These are phyloP conservation scores for Thalpophila matura DNA, from an alignment of 2,888 invertebrate genomes.

Conservation along the genomic window DNA sequence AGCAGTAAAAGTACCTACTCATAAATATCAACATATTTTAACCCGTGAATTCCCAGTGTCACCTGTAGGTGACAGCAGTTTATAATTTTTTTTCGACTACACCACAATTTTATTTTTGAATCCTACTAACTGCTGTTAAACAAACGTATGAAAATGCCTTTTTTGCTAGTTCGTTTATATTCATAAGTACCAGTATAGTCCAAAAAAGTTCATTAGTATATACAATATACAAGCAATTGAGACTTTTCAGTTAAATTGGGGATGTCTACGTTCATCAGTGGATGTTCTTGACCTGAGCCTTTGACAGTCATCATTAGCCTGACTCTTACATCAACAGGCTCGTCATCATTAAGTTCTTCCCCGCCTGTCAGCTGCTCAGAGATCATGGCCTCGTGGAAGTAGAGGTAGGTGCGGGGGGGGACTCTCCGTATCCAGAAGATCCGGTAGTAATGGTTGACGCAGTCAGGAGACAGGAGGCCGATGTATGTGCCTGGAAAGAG, in stretches of 20 bases:
- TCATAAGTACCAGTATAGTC: too few relatives aligned
- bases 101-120: too few relatives aligned
- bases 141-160: too few relatives aligned
- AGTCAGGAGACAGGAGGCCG: slow-evolving; percentile 70
- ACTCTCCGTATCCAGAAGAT: slow-evolving; percentile 67
- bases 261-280: slow-evolving; percentile 38
- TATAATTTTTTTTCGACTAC: too few relatives aligned
- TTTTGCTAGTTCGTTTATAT: too few relatives aligned
- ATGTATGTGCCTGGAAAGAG: slow-evolving; percentile 59
- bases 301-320: slow-evolving; percentile 19
- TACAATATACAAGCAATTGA: slow-evolving; percentile 5
- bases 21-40: too few relatives aligned
- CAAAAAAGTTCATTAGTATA: too few relatives aligned
- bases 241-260: slow-evolving; percentile 8
- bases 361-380: neutral
- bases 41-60: too few relatives aligned
- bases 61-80: too few relatives aligned
- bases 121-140: too few relatives aligned
- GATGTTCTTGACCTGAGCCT: slow-evolving; percentile 17
- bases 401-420: slow-evolving; percentile 77
- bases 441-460: slow-evolving; percentile 72
- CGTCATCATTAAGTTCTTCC: slow-evolving; percentile 24
- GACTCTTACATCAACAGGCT: slow-evolving; percentile 52
- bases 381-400: slow-evolving; percentile 75
- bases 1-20: too few relatives aligned